Percentiles rank a stretch among this genome's conserved stretches.
phyloP scores from a whole-genome alignment of 92 coral and sea anemone species.

The Nematostella vectensis region DNA sequence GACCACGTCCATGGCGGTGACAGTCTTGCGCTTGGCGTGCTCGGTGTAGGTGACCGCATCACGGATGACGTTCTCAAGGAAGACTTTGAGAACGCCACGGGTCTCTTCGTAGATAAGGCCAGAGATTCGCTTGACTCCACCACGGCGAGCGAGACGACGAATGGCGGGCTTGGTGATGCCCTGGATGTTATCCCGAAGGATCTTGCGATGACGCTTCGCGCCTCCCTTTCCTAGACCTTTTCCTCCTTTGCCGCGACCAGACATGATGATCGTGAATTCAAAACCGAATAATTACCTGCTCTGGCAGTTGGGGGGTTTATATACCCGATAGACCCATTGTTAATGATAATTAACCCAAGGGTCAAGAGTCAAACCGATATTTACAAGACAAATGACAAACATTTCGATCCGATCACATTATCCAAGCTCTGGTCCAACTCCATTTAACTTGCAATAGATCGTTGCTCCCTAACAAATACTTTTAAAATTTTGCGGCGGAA shows the following conservation, averaged over 20 bases:
- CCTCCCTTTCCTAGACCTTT: slow-evolving; percentile 98
- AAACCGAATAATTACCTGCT: no score
- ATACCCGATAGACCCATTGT: no score
- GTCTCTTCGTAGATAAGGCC: slow-evolving; percentile 95
- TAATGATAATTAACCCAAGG: no score
- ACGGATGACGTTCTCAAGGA: slow-evolving; percentile 96
- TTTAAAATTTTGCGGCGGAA: no score
- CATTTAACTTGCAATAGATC: no score
- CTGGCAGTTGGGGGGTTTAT: no score
- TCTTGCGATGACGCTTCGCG: slow-evolving; percentile 93
- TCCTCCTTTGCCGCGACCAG: slow-evolving; percentile 63
- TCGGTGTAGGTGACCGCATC: slow-evolving; percentile 95
- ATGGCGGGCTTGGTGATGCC: slow-evolving; percentile 80
- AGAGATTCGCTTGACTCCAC: slow-evolving; percentile 86
- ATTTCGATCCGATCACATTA: no score
- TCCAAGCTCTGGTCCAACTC: no score
- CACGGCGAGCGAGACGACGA: slow-evolving; percentile 90
- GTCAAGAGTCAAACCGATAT: no score
- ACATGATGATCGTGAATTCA: no score
- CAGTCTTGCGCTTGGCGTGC: slow-evolving; percentile 90
- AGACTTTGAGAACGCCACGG: slow-evolving; percentile 91
- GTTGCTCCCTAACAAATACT: no score
- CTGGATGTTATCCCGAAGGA: slow-evolving; percentile 59
- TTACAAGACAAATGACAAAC: no score
- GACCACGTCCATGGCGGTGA: slow-evolving; percentile 87